Conservation (phyloP, 2,797 vertebrate genomes). For the Rhincodon typus region DNA sequence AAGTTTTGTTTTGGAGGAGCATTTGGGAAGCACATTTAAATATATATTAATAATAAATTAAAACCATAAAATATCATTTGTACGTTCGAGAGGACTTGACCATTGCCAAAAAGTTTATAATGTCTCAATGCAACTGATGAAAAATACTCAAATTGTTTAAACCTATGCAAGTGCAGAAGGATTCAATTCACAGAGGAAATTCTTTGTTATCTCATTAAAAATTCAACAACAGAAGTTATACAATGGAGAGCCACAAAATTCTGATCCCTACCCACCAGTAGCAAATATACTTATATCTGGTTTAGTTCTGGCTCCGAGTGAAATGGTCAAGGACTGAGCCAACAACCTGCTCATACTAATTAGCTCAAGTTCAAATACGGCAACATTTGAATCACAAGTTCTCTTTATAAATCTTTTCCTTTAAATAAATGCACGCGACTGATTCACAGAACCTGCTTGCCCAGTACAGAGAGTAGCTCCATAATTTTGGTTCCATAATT, state of each 20-base stretch:
- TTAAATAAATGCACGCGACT: neutral
- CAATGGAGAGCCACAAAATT: neutral
- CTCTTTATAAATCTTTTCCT: neutral
- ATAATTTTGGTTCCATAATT: neutral
- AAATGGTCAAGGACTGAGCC: neutral
- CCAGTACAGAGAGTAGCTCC: neutral
- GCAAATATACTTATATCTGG: neutral
- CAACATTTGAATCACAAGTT: neutral
- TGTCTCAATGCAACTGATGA: neutral
- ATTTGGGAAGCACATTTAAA: neutral
- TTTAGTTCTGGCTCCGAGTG: neutral
- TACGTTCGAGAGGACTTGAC: neutral
- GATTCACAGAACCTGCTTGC: neutral
- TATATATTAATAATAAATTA: neutral
- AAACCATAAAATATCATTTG: conserved; percentile 12
- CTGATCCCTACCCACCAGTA: neutral
- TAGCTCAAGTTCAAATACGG: neutral
- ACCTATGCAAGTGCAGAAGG: neutral
- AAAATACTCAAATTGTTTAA: neutral
- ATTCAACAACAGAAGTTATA: neutral
- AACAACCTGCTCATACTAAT: neutral
- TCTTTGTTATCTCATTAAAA: neutral
- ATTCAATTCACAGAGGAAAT: neutral
- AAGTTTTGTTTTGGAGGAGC: neutral
- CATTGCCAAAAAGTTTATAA: neutral